Conservation (phyloP, 1,140 invertebrate species). For the Vollenhovia emeryi region DNA sequence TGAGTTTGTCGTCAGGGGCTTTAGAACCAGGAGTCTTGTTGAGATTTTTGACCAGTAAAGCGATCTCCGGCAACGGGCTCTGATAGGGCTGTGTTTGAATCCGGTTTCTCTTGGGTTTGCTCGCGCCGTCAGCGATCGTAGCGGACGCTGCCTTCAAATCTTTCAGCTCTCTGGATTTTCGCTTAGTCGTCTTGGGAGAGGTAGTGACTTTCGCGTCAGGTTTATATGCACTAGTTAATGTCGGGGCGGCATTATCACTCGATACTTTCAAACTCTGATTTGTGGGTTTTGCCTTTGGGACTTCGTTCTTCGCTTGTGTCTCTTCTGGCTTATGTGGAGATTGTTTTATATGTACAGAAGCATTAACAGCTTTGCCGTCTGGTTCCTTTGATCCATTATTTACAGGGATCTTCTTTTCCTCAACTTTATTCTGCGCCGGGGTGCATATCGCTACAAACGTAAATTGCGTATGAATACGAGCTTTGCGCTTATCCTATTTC, state of each 20-base stretch:
- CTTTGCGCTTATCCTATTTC: background rate
- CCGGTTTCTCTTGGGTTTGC: slow-evolving; percentile 86
- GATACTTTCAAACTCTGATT: slow-evolving; percentile 45
- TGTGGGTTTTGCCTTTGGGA: slow-evolving; percentile 59
- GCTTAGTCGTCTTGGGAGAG: slow-evolving; percentile 77
- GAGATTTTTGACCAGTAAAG: slow-evolving; percentile 90
- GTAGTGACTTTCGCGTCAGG: slow-evolving; percentile 59
- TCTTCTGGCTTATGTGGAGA: slow-evolving; percentile 69
- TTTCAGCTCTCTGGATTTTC: slow-evolving; percentile 82
- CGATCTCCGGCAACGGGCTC: slow-evolving; percentile 91
- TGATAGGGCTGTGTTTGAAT: slow-evolving; percentile 92
- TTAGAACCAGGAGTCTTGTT: slow-evolving; percentile 87
- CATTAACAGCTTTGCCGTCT: slow-evolving; percentile 62
- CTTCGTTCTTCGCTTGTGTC: slow-evolving; percentile 56
- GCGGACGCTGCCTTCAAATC: slow-evolving; percentile 77
- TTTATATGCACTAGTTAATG: slow-evolving; percentile 60
- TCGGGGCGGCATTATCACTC: slow-evolving; percentile 38
- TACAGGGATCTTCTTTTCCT: slow-evolving; percentile 79
- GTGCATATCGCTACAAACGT: slow-evolving; percentile 66
- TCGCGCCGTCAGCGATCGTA: slow-evolving; percentile 70
- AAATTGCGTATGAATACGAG: background rate
- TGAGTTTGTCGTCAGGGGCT: slow-evolving; percentile 92
- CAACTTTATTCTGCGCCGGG: slow-evolving; percentile 74
- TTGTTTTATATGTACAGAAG: slow-evolving; percentile 65
- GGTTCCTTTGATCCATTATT: slow-evolving; percentile 76